Evolutionary conservation across 2,113 vertebrate genomes (phyloP).

Genomic region (Columbina picui): DNA sequence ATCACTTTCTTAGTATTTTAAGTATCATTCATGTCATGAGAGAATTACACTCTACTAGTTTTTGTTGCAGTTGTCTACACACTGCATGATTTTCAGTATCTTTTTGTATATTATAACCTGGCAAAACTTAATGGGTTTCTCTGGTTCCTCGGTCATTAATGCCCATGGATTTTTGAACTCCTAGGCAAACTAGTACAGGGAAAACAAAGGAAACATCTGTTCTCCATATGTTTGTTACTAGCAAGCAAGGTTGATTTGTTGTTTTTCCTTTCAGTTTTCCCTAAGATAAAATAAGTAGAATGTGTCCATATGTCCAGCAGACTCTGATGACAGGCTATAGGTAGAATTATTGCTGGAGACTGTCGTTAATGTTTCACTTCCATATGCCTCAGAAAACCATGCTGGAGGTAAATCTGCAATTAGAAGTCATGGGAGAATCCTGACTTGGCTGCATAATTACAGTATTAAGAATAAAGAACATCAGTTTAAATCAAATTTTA

Average conservation of each 20-base stretch:
- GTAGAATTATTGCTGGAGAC: neutral
- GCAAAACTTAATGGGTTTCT: neutral
- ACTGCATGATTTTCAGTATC: neutral
- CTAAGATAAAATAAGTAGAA: neutral
- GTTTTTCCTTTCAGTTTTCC: neutral
- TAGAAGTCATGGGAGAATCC: neutral
- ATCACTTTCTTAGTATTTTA: neutral
- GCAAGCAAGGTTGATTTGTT: neutral
- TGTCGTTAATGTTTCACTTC: neutral
- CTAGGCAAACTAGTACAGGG: neutral
- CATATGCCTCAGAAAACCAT: neutral
- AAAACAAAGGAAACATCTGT: neutral
- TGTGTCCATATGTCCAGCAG: fast-evolving
- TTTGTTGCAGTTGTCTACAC: neutral
- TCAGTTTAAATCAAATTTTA: neutral
- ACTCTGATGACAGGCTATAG: neutral
- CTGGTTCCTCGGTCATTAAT: neutral
- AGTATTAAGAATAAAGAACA: neutral
- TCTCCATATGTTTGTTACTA: neutral
- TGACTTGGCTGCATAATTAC: neutral
- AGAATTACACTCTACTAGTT: neutral
- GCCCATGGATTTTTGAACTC: neutral
- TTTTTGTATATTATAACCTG: neutral
- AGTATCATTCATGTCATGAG: neutral
- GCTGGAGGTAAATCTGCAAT: neutral